These are phyloP conservation scores for Patagioenas fasciata DNA, from an alignment of 2,113 vertebrate species.

Conservation along the genomic window DNA sequence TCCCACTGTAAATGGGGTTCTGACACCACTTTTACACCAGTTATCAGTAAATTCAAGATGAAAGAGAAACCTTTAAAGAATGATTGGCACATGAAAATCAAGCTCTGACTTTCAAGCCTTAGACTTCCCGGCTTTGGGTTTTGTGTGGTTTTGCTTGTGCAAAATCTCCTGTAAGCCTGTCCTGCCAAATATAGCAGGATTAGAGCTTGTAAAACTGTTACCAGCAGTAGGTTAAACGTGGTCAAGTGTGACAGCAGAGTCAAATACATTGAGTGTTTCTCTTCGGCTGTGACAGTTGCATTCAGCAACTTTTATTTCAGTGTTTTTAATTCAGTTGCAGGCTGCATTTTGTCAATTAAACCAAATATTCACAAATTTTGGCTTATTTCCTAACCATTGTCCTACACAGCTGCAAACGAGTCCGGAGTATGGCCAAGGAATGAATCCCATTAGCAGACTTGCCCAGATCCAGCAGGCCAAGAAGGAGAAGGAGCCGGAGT, in stretches of 20 bases:
- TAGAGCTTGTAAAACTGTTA: neutral
- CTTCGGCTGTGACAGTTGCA: neutral
- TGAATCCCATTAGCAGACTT: conserved; percentile 97
- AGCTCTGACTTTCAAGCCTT: neutral
- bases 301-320: neutral
- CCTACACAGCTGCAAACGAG: conserved; percentile 87
- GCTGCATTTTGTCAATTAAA: neutral
- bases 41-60: neutral
- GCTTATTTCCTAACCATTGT: neutral
- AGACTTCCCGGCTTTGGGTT: neutral
- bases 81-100: neutral
- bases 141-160: neutral
- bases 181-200: neutral
- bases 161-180: neutral
- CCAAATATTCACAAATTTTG: neutral
- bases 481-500: conserved; percentile 97
- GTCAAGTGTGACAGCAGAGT: neutral
- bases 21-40: neutral
- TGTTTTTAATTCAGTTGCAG: neutral
- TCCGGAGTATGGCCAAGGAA: conserved; percentile 94
- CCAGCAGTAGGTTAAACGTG: neutral
- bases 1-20: neutral
- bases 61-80: neutral
- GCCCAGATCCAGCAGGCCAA: conserved; percentile 99
- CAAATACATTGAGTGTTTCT: neutral